Evolutionary conservation across 2,888 invertebrate species (phyloP).

Genomic region (Caenorhabditis sp.): DNA sequence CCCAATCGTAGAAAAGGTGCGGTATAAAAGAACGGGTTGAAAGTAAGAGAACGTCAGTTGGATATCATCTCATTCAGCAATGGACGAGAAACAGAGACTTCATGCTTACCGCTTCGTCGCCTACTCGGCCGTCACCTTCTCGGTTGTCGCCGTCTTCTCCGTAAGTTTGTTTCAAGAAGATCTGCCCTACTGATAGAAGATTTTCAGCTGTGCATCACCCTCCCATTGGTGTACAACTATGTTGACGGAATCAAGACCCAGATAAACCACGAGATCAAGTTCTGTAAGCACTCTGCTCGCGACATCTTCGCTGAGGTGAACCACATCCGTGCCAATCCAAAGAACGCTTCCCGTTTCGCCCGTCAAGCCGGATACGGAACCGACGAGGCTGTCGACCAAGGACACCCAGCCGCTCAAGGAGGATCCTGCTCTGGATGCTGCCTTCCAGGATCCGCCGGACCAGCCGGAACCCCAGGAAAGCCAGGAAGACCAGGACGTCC

Average conservation of each 20-base stretch:
- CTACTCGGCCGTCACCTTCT: conserved; percentile 67
- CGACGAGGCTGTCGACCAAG: conserved; percentile 52
- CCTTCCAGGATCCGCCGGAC: conserved; percentile 78
- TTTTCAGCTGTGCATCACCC: conserved; percentile 68
- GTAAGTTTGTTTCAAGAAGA: conserved; percentile 19
- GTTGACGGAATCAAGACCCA: conserved; percentile 70
- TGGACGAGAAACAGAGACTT: conserved; percentile 65
- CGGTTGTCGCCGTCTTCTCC: conserved; percentile 63
- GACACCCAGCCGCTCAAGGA: conserved; percentile 48
- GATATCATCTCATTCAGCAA: conserved; percentile 43
- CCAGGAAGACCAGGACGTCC: conserved; percentile 74
- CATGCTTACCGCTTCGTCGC: conserved; percentile 66
- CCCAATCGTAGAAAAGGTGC: neutral
- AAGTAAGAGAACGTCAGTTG: conserved; percentile 36
- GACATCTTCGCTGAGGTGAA: conserved; percentile 78
- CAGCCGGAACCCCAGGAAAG: conserved; percentile 76
- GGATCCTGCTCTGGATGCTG: conserved; percentile 75
- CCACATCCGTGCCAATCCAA: conserved; percentile 67
- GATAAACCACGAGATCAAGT: conserved; percentile 72
- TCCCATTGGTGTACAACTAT: conserved; percentile 74
- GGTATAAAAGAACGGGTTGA: conserved; percentile 57
- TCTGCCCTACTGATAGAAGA: neutral
- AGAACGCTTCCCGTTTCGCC: conserved; percentile 70
- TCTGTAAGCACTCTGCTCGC: conserved; percentile 74
- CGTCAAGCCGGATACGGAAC: conserved; percentile 75